Conservation (phyloP, 37 sponge, comb jelly and placozoan species). For the Geodia barretti region DNA sequence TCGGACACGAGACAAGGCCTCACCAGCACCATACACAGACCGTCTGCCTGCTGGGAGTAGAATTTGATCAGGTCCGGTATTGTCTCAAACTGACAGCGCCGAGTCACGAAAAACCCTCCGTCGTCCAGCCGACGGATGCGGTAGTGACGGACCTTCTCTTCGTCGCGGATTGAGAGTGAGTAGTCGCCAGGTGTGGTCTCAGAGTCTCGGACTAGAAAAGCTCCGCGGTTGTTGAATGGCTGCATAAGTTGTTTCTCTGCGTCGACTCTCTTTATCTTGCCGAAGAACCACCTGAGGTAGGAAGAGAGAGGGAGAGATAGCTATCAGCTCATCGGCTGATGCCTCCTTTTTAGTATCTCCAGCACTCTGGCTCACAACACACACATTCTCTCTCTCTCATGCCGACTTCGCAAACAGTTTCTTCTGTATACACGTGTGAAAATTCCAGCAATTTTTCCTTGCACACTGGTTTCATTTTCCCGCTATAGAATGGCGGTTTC, state of each 20-base stretch:
- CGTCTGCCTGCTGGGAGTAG: slow-evolving; percentile 83
- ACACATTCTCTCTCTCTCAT: too few relatives aligned
- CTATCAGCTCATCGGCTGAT: slow-evolving; percentile 50
- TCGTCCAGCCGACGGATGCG: slow-evolving; percentile 82
- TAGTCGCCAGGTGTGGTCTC: slow-evolving; percentile 95
- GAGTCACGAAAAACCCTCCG: slow-evolving; percentile 86
- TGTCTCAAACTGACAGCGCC: slow-evolving; percentile 70
- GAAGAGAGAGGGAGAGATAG: slow-evolving; percentile 10
- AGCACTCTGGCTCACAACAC: background rate
- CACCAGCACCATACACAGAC: slow-evolving; percentile 69
- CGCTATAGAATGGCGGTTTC: too few relatives aligned
- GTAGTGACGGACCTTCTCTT: slow-evolving; percentile 88
- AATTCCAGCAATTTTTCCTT: too few relatives aligned
- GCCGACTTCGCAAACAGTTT: too few relatives aligned
- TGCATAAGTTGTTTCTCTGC: slow-evolving; percentile 94
- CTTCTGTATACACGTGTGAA: too few relatives aligned
- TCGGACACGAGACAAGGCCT: slow-evolving; percentile 76
- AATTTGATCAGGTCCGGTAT: slow-evolving; percentile 81
- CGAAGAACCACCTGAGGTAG: slow-evolving; percentile 91
- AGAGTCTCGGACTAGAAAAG: slow-evolving; percentile 94
- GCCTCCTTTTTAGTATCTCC: slow-evolving; percentile 10
- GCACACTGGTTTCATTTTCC: too few relatives aligned
- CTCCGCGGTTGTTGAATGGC: slow-evolving; percentile 67
- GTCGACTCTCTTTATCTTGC: slow-evolving; percentile 89
- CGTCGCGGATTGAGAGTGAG: slow-evolving; percentile 89